Conservation (phyloP, 2,113 vertebrate genomes). For the Tragulus kanchil region DNA sequence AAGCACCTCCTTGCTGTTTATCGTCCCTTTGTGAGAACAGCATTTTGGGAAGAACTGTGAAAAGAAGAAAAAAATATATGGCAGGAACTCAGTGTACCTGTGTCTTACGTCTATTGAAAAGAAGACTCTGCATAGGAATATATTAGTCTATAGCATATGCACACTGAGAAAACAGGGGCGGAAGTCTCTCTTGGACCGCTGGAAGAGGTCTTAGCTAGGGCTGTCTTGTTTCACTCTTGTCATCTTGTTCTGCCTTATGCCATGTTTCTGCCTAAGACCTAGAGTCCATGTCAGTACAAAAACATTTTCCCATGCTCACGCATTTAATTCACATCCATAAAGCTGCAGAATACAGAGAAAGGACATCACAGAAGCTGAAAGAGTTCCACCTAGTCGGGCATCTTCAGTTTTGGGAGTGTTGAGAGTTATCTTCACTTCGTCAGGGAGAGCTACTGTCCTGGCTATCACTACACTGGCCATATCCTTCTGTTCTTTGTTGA, state of each 20-base stretch:
- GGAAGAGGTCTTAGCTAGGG: not conserved
- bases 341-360: not conserved
- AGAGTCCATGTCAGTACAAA: not conserved
- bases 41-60: not conserved
- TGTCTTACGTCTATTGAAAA: not conserved
- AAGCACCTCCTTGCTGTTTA: not conserved
- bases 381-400: not conserved
- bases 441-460: not conserved
- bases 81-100: not conserved
- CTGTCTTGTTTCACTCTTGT: not conserved
- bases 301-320: not conserved
- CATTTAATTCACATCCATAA: not conserved
- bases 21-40: not conserved
- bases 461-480: rapidly evolving
- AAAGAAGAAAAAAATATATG: not conserved
- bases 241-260: not conserved
- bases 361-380: not conserved
- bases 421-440: not conserved
- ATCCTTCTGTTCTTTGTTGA: not conserved
- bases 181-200: not conserved
- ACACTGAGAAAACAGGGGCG: not conserved
- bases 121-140: not conserved
- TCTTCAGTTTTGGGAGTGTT: not conserved
- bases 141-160: not conserved
- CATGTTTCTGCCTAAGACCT: not conserved